phyloP scores from a whole-genome alignment of 1,140 invertebrate species.

The Homalodisca vitripennis region DNA sequence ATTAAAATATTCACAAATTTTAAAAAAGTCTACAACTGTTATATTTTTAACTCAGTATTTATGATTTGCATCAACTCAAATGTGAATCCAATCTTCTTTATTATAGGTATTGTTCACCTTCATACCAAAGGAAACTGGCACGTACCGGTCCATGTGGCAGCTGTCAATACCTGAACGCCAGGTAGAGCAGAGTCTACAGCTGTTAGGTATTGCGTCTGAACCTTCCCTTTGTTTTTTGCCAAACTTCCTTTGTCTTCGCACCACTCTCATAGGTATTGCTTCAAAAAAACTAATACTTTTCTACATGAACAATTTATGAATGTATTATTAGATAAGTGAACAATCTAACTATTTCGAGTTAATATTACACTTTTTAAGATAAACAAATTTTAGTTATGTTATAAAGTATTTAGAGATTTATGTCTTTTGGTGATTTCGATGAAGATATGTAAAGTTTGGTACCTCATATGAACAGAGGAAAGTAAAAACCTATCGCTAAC shows the following conservation, averaged over 20 bases:
- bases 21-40: not conserved
- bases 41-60: not conserved
- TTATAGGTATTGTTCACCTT: slow-evolving; percentile 11
- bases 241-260: not conserved
- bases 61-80: not conserved
- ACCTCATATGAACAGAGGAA: too few species aligned
- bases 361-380: too few species aligned
- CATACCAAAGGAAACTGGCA: not conserved
- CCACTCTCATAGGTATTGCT: slow-evolving; percentile 6
- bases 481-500: too few species aligned
- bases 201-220: not conserved
- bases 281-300: too few species aligned
- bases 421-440: too few species aligned
- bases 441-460: too few species aligned
- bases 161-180: not conserved
- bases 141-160: not conserved
- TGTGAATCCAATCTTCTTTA: too few species aligned
- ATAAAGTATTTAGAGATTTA: too few species aligned
- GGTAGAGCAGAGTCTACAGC: not conserved
- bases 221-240: not conserved
- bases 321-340: too few species aligned
- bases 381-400: too few species aligned
- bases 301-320: too few species aligned
- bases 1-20: not conserved
- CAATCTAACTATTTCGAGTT: too few species aligned